Evolutionary conservation across 2,797 vertebrate species (phyloP).

Genomic region (Morelia viridis): DNA sequence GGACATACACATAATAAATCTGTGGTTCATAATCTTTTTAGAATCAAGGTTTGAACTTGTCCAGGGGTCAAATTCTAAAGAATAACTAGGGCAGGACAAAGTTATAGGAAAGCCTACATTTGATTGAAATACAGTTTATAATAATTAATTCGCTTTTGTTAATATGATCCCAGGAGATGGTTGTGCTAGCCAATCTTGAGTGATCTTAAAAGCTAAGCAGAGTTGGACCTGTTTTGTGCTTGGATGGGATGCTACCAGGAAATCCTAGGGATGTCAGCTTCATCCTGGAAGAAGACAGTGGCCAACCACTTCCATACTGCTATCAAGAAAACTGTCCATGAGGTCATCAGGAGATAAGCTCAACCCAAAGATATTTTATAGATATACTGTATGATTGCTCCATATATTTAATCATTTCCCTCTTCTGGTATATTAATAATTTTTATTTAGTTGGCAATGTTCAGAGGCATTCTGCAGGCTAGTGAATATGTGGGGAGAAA

Average conservation of each 20-base stretch:
- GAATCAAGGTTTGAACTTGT: not conserved
- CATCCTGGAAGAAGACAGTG: not conserved
- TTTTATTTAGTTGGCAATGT: not conserved
- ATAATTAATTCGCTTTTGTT: not conserved
- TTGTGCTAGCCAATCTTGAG: not conserved
- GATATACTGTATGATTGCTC: not conserved
- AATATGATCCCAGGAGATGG: not conserved
- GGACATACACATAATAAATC: not conserved
- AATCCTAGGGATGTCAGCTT: not conserved
- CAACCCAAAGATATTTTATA: not conserved
- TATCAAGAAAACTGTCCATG: not conserved
- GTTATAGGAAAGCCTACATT: not conserved
- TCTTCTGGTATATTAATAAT: not conserved
- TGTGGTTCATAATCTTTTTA: not conserved
- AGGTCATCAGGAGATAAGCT: too few species aligned
- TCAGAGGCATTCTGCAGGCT: not conserved
- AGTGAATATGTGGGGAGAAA: not conserved
- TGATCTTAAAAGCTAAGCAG: not conserved
- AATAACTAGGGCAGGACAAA: not conserved
- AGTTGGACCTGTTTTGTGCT: not conserved
- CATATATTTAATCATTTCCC: not conserved
- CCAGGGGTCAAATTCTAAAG: not conserved
- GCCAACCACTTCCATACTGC: not conserved
- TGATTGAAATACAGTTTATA: not conserved
- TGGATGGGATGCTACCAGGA: not conserved